Evolutionary conservation across 2,888 invertebrate species (phyloP).

Genomic region (Horisme vitalbata): DNA sequence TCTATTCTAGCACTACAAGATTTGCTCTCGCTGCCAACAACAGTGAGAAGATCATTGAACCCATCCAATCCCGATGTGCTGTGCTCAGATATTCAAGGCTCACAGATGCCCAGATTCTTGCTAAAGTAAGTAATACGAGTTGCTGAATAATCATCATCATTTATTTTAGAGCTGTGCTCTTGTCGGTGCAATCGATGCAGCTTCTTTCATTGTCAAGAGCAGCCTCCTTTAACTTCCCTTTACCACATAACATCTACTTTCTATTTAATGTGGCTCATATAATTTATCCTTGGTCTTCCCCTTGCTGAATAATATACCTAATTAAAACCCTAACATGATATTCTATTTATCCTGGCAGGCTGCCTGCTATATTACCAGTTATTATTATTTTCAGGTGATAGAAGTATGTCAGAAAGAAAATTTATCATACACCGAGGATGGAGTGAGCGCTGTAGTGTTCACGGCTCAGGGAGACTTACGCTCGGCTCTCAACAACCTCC

Average conservation of each 20-base stretch:
- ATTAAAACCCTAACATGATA: too few species aligned
- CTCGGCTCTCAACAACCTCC: constrained; percentile 98
- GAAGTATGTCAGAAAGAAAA: constrained; percentile 71
- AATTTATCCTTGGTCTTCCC: too few species aligned
- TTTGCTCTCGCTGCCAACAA: constrained; percentile 99
- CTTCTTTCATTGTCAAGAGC: too few species aligned
- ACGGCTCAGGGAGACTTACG: constrained; percentile 99
- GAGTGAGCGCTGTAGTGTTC: constrained; percentile 97
- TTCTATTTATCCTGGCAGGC: too few species aligned
- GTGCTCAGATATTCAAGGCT: constrained; percentile 96
- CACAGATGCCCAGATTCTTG: constrained; percentile 94
- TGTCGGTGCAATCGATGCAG: too few species aligned
- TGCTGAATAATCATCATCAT: too few species aligned
- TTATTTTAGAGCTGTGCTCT: too few species aligned
- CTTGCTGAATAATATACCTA: too few species aligned
- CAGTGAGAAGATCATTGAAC: constrained; percentile 99
- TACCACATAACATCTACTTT: too few species aligned
- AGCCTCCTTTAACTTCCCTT: too few species aligned
- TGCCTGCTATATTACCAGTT: too few species aligned
- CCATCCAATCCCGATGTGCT: constrained; percentile 99
- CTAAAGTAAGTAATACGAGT: constrained; percentile 80
- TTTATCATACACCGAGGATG: constrained; percentile 93
- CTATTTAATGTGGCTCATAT: too few species aligned
- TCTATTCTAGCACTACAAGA: constrained; percentile 97
- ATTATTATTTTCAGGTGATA: constrained; percentile 50